A percentile compares a stretch with the other conserved stretches of the same genome.
Evolutionary conservation across 2,888 invertebrate genomes (phyloP).

Genomic region (Mesodorylaimus sp.): DNA sequence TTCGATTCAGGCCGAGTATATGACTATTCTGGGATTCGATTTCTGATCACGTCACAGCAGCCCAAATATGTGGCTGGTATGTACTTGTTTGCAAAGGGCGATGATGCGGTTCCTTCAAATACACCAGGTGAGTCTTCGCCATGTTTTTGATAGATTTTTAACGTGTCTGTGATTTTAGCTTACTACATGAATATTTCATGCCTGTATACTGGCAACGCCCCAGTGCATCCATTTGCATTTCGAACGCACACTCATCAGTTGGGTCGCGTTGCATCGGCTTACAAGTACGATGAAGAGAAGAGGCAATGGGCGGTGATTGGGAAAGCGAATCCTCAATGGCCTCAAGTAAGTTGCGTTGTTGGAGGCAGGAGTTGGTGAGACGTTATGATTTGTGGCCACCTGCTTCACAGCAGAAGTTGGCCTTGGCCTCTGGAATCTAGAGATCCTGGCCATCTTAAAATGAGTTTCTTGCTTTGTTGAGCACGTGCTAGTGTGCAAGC

Average conservation of each 20-base stretch:
- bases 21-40: slow-evolving; percentile 34
- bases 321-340: slow-evolving; percentile 44
- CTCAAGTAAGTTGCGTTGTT: slow-evolving; percentile 33
- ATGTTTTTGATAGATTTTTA: not conserved
- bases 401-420: no score
- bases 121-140: slow-evolving; percentile 19
- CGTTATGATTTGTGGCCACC: no score
- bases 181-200: slow-evolving; percentile 39
- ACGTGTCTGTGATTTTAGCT: slow-evolving; percentile 26
- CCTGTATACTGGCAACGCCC: slow-evolving; percentile 26
- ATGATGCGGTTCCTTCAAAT: slow-evolving; percentile 31
- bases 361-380: no score
- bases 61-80: slow-evolving; percentile 30
- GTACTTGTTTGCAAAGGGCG: slow-evolving; percentile 27
- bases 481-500: no score
- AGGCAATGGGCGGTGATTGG: slow-evolving; percentile 31
- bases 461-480: no score
- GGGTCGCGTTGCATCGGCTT: slow-evolving; percentile 33
- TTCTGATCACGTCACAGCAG: slow-evolving; percentile 21
- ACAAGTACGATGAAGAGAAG: slow-evolving; percentile 28
- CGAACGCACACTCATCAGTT: slow-evolving; percentile 42
- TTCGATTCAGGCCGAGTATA: slow-evolving; percentile 29
- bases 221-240: slow-evolving; percentile 40
- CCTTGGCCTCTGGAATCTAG: no score
- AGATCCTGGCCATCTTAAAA: no score